Conservation (phyloP, 2,888 invertebrate genomes). For the Bedellia somnulentella region DNA sequence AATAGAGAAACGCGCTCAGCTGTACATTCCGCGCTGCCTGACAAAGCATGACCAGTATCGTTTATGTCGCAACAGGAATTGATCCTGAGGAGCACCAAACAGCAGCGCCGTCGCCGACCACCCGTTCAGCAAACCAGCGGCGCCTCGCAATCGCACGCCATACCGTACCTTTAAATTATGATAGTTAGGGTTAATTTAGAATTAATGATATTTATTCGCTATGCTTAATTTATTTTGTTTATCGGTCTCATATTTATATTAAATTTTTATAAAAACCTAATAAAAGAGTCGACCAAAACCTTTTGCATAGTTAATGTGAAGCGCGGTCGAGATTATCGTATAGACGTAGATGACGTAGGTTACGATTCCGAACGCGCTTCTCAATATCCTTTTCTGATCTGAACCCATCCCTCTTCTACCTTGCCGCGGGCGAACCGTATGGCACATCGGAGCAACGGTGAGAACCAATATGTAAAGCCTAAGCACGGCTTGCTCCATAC, state of each 20-base stretch:
- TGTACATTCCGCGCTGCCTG: constrained; percentile 56
- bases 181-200: constrained; percentile 44
- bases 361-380: background rate
- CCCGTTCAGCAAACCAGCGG: constrained; percentile 50
- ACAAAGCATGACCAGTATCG: constrained; percentile 61
- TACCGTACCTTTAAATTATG: constrained; percentile 49
- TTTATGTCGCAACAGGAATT: constrained; percentile 62
- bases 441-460: constrained; percentile 49
- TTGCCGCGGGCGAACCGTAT: constrained; percentile 35
- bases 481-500: constrained; percentile 52
- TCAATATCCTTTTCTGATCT: background rate
- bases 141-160: constrained; percentile 48
- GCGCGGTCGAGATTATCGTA: constrained; percentile 33
- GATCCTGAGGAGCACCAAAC: constrained; percentile 47
- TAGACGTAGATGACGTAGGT: too few species aligned
- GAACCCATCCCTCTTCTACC: constrained; percentile 27
- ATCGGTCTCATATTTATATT: constrained; percentile 43
- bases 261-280: constrained; percentile 38
- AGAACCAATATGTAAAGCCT: constrained; percentile 54
- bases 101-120: constrained; percentile 44
- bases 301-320: constrained; percentile 31
- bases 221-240: constrained; percentile 59
- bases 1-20: constrained; percentile 54
- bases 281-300: constrained; percentile 53
- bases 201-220: constrained; percentile 45